A percentile compares a stretch with the other conserved stretches of the same genome.
Evolutionary conservation across 2,888 invertebrate genomes (phyloP).

Genomic region (Eristalis intricaria): DNA sequence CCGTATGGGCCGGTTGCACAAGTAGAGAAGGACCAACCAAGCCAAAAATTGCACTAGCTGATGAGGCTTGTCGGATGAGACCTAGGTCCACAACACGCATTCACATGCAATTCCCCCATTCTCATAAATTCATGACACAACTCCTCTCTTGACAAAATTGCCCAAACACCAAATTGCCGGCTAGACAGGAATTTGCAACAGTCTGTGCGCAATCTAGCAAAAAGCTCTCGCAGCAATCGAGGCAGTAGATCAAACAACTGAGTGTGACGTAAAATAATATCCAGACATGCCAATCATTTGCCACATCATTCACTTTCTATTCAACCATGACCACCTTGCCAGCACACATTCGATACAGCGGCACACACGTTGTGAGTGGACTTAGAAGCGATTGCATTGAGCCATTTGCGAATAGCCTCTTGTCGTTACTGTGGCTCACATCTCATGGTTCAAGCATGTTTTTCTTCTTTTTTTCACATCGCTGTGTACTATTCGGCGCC

Average conservation of each 20-base stretch:
- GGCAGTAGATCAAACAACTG: neutral
- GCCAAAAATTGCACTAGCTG: too few species aligned
- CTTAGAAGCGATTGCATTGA: conserved; percentile 30
- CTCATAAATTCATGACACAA: neutral
- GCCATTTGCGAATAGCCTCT: neutral
- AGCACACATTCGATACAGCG: neutral
- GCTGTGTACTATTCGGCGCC: neutral
- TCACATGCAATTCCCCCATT: too few species aligned
- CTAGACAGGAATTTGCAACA: neutral
- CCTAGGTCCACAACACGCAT: too few species aligned
- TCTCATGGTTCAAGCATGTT: neutral
- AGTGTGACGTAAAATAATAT: conserved; percentile 7
- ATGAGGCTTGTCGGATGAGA: too few species aligned
- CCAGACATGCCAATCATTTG: conserved; percentile 8
- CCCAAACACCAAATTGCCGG: too few species aligned
- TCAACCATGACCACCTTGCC: conserved; percentile 32
- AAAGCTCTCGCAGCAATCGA: neutral
- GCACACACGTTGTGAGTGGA: neutral
- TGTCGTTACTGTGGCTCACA: conserved; percentile 7
- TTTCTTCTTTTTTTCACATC: too few species aligned
- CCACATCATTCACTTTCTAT: conserved; percentile 32
- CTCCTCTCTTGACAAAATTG: neutral
- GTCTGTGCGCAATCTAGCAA: neutral
- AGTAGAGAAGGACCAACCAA: too few species aligned
- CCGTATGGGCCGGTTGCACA: too few species aligned